A percentile compares a stretch with the other conserved stretches of the same genome.
These are phyloP conservation scores for Felis chaus DNA, from an alignment of 2,113 vertebrate genomes.

Conservation along the genomic window DNA sequence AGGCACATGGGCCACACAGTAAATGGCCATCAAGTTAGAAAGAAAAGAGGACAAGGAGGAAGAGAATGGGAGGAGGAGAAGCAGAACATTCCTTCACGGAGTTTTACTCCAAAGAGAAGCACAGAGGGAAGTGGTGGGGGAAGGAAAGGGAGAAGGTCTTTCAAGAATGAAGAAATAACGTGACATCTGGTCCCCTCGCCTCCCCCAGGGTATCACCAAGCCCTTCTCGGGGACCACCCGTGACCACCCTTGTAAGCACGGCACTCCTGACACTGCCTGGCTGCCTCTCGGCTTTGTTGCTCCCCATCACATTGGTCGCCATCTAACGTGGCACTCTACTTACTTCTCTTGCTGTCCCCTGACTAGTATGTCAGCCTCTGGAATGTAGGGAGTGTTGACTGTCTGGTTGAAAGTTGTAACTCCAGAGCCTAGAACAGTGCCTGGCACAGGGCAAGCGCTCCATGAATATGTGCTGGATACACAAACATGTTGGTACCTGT, in stretches of 20 bases:
- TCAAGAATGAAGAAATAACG: constrained; percentile 21
- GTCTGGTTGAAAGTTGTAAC: not conserved
- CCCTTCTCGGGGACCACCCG: not conserved
- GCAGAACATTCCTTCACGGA: not conserved
- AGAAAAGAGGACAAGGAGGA: not conserved
- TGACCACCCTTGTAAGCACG: fast-evolving
- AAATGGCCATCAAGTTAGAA: not conserved
- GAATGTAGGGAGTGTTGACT: not conserved
- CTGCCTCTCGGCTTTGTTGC: not conserved
- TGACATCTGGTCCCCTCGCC: not conserved
- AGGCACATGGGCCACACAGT: not conserved
- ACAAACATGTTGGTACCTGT: not conserved
- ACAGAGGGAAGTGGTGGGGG: not conserved
- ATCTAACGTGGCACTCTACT: no score
- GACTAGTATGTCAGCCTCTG: not conserved
- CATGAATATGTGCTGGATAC: not conserved
- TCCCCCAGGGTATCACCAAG: fast-evolving
- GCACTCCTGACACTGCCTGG: fast-evolving
- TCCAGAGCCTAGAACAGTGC: not conserved
- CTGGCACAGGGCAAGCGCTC: not conserved
- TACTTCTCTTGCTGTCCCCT: not conserved
- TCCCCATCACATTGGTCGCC: not conserved
- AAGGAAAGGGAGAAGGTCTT: not conserved
- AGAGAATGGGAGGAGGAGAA: not conserved
- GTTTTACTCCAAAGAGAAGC: not conserved